Percentiles rank a stretch among this genome's conserved stretches.
Evolutionary conservation across 2,797 vertebrate species (phyloP).

Genomic region (Heteromormyrus szaboi): DNA sequence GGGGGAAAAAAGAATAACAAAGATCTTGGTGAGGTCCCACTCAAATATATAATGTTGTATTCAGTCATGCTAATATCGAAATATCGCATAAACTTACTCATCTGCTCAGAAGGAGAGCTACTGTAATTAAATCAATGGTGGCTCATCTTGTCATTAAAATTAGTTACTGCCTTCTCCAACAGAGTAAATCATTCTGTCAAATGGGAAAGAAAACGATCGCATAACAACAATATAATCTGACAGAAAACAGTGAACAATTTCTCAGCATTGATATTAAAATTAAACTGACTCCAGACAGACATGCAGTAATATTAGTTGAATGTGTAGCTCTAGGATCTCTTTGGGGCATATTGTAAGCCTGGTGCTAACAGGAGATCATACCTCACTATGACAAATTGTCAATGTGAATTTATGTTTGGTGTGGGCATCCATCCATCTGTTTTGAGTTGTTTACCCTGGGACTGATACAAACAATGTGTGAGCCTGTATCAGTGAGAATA

Average conservation of each 20-base stretch:
- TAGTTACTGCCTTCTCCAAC: not conserved
- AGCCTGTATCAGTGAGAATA: not conserved
- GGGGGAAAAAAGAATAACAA: not conserved
- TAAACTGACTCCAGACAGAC: not conserved
- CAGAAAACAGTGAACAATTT: not conserved
- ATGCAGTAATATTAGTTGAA: not conserved
- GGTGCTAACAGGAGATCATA: not conserved
- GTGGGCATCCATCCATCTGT: not conserved
- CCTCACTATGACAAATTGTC: not conserved
- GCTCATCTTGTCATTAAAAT: not conserved
- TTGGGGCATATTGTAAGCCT: not conserved
- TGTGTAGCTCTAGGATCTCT: not conserved
- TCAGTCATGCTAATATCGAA: not conserved
- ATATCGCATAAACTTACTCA: not conserved
- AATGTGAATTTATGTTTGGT: not conserved
- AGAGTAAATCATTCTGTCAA: not conserved
- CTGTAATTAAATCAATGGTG: not conserved
- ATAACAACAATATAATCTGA: not conserved
- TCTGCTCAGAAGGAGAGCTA: not conserved
- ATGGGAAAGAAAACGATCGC: not conserved
- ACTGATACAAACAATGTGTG: not conserved
- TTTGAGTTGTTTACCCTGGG: not conserved
- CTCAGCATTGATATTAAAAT: not conserved
- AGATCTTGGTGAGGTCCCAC: not conserved
- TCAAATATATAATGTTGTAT: not conserved